Base-by-base conservation (phyloP, 2,113 vertebrate genomes). In the Triplophysa dalaica region DNA sequence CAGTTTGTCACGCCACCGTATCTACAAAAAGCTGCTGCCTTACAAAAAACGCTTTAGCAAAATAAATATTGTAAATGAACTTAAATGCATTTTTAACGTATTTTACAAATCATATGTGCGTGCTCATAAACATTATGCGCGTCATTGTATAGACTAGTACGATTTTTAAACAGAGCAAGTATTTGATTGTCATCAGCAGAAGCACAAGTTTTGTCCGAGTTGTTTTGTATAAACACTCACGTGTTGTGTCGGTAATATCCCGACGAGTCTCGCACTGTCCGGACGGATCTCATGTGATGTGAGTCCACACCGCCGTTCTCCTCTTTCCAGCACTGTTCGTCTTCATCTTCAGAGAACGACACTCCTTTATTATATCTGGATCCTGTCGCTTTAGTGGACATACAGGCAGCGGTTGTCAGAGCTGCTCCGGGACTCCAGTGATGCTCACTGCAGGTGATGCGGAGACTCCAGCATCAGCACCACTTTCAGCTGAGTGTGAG, bases 281-380 rank as follows among this genome's bases (percentile, higher is more conserved):
- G 76, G 45, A 70, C 78, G 14, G 84, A 67, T 41, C 78, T 87
- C 72, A 85, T n/a, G 84, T 85, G 45, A 80, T 80, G 84, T 81
- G 82, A 83, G 69, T 84, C 84, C 85, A 87, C 70, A 62, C 81
- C 78, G 64, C 87, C 84, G 85, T 88, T 89, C 74, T 89, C 87
- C 76, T 88, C 84, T 79, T 86, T 88, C 79, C 85, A 84, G 67
- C 82, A 60, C 72, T 81, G 83, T 64, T 85, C 85, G 69, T 83
- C 84, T 52, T 88, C 87, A 17, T 86, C 82, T 77, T 81, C 87
- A 26, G 81, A 83, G 26, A 87, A 84, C 11, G 87, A 89, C 13
- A 81, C 79, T 67, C 78, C 65, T 67, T 80, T 85, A 24, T 75
- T 77, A 70, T 77, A 72, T 45, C 41, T 77, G 50, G 80, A 77